Evolutionary conservation across 37 sponge, comb jelly and placozoan species (phyloP), one percentile per base, ranked within the genome.

Genomic region (Ephydatia muelleri): DNA sequence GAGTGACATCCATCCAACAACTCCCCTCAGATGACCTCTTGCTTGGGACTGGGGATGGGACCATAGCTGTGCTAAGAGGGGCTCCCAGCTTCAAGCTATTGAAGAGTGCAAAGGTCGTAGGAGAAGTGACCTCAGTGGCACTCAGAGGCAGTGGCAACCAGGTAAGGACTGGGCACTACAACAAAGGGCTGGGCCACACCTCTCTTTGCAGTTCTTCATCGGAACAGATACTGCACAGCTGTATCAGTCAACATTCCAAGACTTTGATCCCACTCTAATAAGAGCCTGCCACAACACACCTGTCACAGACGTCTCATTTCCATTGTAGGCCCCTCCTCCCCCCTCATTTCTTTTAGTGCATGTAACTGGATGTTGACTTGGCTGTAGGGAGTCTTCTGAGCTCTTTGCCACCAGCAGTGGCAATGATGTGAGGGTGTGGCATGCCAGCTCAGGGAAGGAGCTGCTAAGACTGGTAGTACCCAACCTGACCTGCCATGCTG

Each of bases 381-480:
- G n/a, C 65, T 64, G 0, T 65, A 95, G 96, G 47, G 86, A 72
- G 2, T 92, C 88, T 22, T 84, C 93, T 28, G 96, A 97, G 48
- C 81, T 99, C 72, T 99, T 97, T 91, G 99, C 90, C n/a, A 99
- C 99, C 34, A 96, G 99, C 70, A 89, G 95, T 80, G 64, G 57
- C n/a, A 84, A 91, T 68, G 94, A 97, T 80, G 91, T 96, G n/a
- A 78, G 96, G 27, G 91, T 99, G 48, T 99, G 99, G 99, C 92
- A 97, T 77, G 76, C 99, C 5, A 71, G 77, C 57, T 95, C 94
- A 27, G 89, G 97, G 11, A 93, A 93, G 73, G 97, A 97, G 82
- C 87, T 99, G 73, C 85, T 99, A 39, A 77, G 99, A 37, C 70
- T 99, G 29, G 72, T 75, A 0, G 84, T 95, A 27, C 90, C 97